phyloP scores from a whole-genome alignment of 2,797 vertebrate genomes.

The Oreonectes daqikongensis region DNA sequence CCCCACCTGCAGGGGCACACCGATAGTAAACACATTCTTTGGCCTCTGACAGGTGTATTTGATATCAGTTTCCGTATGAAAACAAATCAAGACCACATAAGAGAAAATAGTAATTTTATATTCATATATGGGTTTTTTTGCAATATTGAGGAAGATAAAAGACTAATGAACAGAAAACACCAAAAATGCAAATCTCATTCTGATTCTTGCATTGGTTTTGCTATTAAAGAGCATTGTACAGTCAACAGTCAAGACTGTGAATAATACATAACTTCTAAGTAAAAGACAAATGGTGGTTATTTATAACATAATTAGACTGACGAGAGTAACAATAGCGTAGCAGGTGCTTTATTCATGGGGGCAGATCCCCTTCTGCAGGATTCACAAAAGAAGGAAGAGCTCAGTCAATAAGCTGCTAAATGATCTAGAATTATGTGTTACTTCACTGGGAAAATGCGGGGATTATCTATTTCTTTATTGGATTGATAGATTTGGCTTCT shows the following conservation, averaged over 20 bases:
- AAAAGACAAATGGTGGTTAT: slow-evolving; percentile 54
- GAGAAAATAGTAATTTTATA: not conserved
- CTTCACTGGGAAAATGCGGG: slow-evolving; percentile 2
- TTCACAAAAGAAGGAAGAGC: slow-evolving; percentile 36
- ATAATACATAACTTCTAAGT: slow-evolving; percentile 57
- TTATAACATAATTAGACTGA: slow-evolving; percentile 45
- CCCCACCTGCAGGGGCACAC: slow-evolving; percentile 58
- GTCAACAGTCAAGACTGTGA: slow-evolving; percentile 18
- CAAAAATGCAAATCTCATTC: no score
- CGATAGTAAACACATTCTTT: slow-evolving; percentile 63
- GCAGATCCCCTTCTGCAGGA: slow-evolving; percentile 42
- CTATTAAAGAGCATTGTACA: slow-evolving; percentile 5
- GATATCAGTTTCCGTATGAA: not conserved
- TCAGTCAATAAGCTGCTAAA: slow-evolving; percentile 31
- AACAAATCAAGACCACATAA: not conserved
- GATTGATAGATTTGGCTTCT: slow-evolving; percentile 11
- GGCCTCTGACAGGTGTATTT: slow-evolving; percentile 35
- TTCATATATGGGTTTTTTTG: not conserved
- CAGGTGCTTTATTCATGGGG: slow-evolving; percentile 54
- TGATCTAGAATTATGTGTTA: slow-evolving; percentile 43
- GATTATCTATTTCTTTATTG: slow-evolving; percentile 24
- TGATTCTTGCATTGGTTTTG: slow-evolving; percentile 8
- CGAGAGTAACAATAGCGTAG: slow-evolving; percentile 46
- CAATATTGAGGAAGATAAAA: no score
- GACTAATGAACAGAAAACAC: no score